Base-by-base conservation (phyloP, 2,888 invertebrate species). In the Anthophora plumipes region DNA sequence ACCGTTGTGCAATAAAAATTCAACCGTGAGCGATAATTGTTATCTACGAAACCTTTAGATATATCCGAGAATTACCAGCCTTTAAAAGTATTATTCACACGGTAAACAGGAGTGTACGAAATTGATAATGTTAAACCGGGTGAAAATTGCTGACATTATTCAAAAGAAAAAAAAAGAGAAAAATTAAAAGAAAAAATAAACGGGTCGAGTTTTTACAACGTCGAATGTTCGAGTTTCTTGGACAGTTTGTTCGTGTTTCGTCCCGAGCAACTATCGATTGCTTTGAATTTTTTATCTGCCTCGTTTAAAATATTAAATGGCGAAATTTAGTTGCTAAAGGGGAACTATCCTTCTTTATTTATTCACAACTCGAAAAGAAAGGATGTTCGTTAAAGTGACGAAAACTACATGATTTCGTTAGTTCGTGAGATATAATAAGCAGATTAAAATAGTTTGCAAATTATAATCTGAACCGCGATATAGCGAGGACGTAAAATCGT, bases 11-110 rank as follows among this genome's bases (percentile, higher is more conserved):
- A 81, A 82, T 85, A 70, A 85, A 71, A 86, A 80, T 86, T 88
- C 74, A 63, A 57, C 22, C 43, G 66, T 60, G 37, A 68, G 72
- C 73, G 88, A 88, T 88, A 87, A 79, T 77, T 69, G 81, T 86
- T 89, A 89, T 89, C 88, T 88, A 59, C 66, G 77, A 60, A 84
- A 79, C 71, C 59, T 70, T 80, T 82, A 87, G 84, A 86, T 82
- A 82, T 78, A 82, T 85, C 81, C 70, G 78, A 86, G 85, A 87
- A 86, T 83, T 77, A 69, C 55, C 31, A 48, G 25, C 70, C 79
- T 79, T 61, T 64, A 9, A 9, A 11, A 43, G 20, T n/a, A n/a
- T 71, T 64, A 69, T 71, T 66, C 20, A 60, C n/a, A 60, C 25
- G n/a, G 48, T 6, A 37, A 37, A 14, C 46, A 46, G 6, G n/a